Evolutionary conservation across 2,888 invertebrate species (phyloP), one percentile per base, ranked within the genome.

Genomic region (Drosophila mettleri): DNA sequence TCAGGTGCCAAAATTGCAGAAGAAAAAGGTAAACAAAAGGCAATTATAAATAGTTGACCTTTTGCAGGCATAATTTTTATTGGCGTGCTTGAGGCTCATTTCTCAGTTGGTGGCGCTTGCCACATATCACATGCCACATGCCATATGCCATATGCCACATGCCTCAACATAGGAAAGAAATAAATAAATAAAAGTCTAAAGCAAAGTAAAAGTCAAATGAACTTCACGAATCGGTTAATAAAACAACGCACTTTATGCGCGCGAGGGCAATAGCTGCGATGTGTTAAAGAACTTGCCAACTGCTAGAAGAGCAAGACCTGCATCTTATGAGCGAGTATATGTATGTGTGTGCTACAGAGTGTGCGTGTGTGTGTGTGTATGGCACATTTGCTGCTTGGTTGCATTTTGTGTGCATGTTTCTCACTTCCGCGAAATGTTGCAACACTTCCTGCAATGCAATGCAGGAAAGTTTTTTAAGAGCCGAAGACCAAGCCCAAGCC

Each of bases 361-460:
- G 36, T 49, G 58, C 22, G 31, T 52, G 18, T 34, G 60, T 63
- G 49, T 59, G 71, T 70, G 61, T 49, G 62, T 58, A 46, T 57
- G 75, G 63, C 75, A 79, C 79, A 64, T 77, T 77, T 77, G 75
- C 75, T 77, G 78, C 66, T 78, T 78, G 61, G 66, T 53, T 78
- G 78, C 77, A 67, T 68, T 70, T 78, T 74, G 76, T 78, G 76
- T 76, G 79, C 75, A 78, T 75, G 75, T 75, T 78, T 75, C 78
- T 69, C 55, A 78, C 76, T 76, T 76, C 76, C 76, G 76, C 76
- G 79, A 76, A 76, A 76, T 75, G 79, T 75, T 79, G 77, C 79
- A 75, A 79, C 76, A 76, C 76, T 76, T 78, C 80, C 77, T 78
- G 77, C 64, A 78, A 65, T 71, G 80, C 77, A 75, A 70, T 76